A percentile compares a stretch with the other conserved stretches of the same genome.
phyloP scores from a whole-genome alignment of 2,888 invertebrate genomes.

The Drosophila incognita region DNA sequence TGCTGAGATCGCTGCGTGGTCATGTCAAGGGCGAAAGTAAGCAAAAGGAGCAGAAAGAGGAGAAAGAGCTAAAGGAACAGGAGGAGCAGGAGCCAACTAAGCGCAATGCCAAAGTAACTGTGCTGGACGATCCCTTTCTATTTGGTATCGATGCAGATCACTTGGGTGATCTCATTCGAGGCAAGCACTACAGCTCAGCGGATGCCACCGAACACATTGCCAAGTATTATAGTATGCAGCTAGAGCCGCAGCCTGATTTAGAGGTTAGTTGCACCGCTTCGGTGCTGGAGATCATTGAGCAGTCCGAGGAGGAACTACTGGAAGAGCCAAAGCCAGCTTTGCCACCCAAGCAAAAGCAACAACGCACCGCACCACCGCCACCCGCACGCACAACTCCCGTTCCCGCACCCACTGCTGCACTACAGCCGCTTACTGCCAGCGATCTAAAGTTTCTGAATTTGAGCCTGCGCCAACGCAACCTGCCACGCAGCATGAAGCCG shows the following conservation, averaged over 20 bases:
- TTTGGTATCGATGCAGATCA: slow-evolving; percentile 84
- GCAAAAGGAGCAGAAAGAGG: slow-evolving; percentile 33
- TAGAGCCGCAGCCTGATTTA: slow-evolving; percentile 23
- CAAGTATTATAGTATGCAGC: slow-evolving; percentile 72
- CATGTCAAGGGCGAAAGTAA: slow-evolving; percentile 72
- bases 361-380: slow-evolving; percentile 51
- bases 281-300: slow-evolving; percentile 68
- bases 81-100: slow-evolving; percentile 73
- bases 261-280: slow-evolving; percentile 48
- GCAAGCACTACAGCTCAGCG: slow-evolving; percentile 67
- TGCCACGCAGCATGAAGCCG: slow-evolving; percentile 83
- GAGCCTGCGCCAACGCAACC: slow-evolving; percentile 82
- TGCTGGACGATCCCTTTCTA: slow-evolving; percentile 85
- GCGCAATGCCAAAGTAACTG: slow-evolving; percentile 83
- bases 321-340: slow-evolving; percentile 73
- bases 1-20: slow-evolving; percentile 82
- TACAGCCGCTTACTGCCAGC: slow-evolving; percentile 82
- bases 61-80: slow-evolving; percentile 23
- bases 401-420: slow-evolving; percentile 46
- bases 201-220: slow-evolving; percentile 78
- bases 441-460: slow-evolving; percentile 84
- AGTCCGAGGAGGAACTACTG: slow-evolving; percentile 49
- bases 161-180: slow-evolving; percentile 77
- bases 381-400: slow-evolving; percentile 41
- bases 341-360: slow-evolving; percentile 80